A percentile compares a stretch with the other conserved stretches of the same genome.
Conservation (phyloP, 2,797 vertebrate genomes). For the Clarias fuscus region DNA sequence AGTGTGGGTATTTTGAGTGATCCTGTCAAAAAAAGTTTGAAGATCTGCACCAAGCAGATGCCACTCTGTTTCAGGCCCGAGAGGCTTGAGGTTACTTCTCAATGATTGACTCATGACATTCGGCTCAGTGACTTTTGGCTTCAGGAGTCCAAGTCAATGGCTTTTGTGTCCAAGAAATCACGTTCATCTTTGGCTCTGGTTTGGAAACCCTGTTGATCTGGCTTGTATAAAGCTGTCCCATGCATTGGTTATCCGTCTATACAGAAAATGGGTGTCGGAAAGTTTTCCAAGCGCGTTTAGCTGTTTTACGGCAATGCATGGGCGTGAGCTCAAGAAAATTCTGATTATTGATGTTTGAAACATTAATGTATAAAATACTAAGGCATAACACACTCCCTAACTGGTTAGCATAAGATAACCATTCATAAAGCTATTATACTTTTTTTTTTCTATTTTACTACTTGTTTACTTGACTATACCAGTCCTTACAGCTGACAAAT, state of each 20-base stretch:
- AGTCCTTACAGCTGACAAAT: background rate
- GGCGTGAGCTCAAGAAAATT: background rate
- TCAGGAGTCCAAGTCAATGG: no score
- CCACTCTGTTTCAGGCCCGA: background rate
- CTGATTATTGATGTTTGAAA: background rate
- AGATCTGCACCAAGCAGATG: background rate
- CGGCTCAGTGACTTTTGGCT: background rate
- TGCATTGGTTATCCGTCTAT: background rate
- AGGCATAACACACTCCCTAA: background rate
- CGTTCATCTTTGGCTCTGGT: background rate
- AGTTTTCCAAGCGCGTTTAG: background rate
- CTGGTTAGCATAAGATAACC: background rate
- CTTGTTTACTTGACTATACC: background rate
- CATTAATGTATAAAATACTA: background rate
- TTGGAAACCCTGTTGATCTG: background rate
- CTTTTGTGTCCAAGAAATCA: background rate
- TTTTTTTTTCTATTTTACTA: background rate
- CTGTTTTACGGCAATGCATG: background rate
- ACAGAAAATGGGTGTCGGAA: background rate
- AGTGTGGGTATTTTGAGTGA: background rate
- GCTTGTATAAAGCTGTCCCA: background rate
- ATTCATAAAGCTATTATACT: background rate
- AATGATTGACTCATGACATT: constrained; percentile 19
- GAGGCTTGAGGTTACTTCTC: background rate
- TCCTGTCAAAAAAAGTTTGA: background rate